A percentile compares a stretch with the other conserved stretches of the same genome.
Conservation (phyloP, 2,888 invertebrate genomes). For the Lacanobia wlatinum region DNA sequence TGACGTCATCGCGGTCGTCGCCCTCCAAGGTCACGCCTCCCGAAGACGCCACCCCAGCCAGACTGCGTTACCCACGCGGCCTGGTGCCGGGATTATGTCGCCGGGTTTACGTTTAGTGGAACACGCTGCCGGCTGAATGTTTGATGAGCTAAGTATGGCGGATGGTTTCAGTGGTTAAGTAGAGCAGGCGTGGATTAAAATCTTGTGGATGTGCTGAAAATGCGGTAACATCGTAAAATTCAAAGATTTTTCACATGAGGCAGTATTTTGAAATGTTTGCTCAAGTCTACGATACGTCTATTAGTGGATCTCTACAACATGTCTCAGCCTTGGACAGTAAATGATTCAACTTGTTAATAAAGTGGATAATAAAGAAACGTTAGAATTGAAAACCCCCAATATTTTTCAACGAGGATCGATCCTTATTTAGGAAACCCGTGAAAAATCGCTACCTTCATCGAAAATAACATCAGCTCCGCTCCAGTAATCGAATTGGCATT, state of each 20-base stretch:
- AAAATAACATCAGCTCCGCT: constrained; percentile 18
- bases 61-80: constrained; percentile 61
- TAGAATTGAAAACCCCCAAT: neutral
- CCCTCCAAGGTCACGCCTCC: constrained; percentile 69
- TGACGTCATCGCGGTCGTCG: constrained; percentile 81
- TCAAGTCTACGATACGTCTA: no score
- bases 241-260: neutral
- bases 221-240: neutral
- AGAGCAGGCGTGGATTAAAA: neutral
- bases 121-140: constrained; percentile 37
- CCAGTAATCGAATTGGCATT: constrained; percentile 21
- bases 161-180: constrained; percentile 16
- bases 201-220: neutral
- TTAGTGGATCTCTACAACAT: neutral
- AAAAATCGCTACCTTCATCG: constrained; percentile 6
- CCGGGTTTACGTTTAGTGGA: constrained; percentile 25
- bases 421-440: neutral
- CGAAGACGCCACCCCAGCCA: constrained; percentile 71
- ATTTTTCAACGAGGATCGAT: neutral
- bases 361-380: neutral
- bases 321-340: neutral
- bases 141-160: constrained; percentile 31
- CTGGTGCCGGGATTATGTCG: constrained; percentile 46
- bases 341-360: no score
- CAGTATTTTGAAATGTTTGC: no score